Base-by-base conservation (phyloP, 2,797 vertebrate species). In the Graptemys geographica region DNA sequence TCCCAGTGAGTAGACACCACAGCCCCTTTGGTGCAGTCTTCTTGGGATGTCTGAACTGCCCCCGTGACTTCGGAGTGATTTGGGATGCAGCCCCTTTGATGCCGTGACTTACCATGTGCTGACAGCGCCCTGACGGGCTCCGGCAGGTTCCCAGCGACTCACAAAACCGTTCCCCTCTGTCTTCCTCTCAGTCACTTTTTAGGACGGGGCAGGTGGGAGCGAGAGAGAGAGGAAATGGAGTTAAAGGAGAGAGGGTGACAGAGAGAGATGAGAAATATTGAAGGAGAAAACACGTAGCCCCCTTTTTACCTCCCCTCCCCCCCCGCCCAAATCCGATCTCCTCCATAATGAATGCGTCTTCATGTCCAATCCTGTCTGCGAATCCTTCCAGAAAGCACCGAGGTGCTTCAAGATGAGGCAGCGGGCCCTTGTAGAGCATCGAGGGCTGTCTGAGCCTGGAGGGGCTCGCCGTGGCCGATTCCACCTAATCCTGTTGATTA, bases 401-500 rank as follows among this genome's bases (percentile, higher is more conserved):
- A 84, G 80, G 94, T 97, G 91, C 97, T 97, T 93, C 96, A 78
- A 72, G 37, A n/a, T 86, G 62, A 96, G 86, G 59, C 89, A 76
- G 90, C 25, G 37, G 84, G 95, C 83, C 93, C 93, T 95, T 11
- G 57, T 81, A 27, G 85, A 69, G 82, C 83, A 16, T 47, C 47
- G 88, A 94, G 87, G 93, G 93, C 92, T 93, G 84, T 53, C 65
- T 87, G 89, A 89, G 89, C 87, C 96, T 95, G 94, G 89, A 81
- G 89, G 93, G 96, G 78, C 95, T 91, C 84, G 4, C 94, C 83
- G 88, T 52, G 89, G 89, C 96, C 72, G 95, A 94, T 97, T 97
- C 95, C 74, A 90, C 97, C 97, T 99, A 98, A 99, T 99, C 99
- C 98, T 97, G 97, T 98, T 95, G 99, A 98, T 98, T 99, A 98